These are phyloP conservation scores for Caenorhabditis afra DNA, from an alignment of 2,888 invertebrate species.

Conservation along the genomic window DNA sequence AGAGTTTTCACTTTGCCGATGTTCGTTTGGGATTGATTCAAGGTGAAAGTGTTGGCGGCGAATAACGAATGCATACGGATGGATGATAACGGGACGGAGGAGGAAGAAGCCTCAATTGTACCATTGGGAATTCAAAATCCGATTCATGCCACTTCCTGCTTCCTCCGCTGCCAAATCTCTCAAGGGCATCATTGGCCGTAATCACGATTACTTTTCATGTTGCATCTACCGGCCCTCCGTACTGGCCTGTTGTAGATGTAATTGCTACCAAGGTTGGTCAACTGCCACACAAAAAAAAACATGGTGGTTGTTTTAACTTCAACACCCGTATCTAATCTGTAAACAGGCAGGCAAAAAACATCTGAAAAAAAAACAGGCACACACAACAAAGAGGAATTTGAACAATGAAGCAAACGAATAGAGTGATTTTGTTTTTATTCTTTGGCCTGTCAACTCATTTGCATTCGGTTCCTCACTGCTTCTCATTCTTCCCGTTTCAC, in stretches of 20 bases:
- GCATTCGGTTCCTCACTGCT: conserved; percentile 9
- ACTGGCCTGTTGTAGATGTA: conserved; percentile 49
- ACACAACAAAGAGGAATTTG: conserved; percentile 31
- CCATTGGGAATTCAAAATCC: conserved; percentile 21
- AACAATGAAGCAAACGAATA: conserved; percentile 5
- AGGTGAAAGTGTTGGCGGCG: conserved; percentile 8
- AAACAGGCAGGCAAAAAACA: neutral
- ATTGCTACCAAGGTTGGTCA: conserved; percentile 52
- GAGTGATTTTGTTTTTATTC: conserved; percentile 22
- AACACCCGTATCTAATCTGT: conserved; percentile 44
- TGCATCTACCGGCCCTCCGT: conserved; percentile 35
- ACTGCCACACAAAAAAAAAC: conserved; percentile 21
- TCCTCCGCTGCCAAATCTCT: conserved; percentile 19
- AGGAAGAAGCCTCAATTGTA: conserved; percentile 7
- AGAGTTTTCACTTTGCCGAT: conserved; percentile 34
- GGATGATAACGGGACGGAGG: neutral
- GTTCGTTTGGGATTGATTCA: neutral
- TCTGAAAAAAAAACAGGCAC: conserved; percentile 27
- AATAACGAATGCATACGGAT: conserved; percentile 11
- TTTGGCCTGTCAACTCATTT: conserved; percentile 43
- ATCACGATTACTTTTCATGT: conserved; percentile 43
- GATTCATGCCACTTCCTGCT: conserved; percentile 25
- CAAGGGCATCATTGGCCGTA: conserved; percentile 53
- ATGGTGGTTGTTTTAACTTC: conserved; percentile 34
- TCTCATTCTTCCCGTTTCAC: conserved; percentile 6